phyloP scores from a whole-genome alignment of 23 tunicate genomes.

The Halocynthia roretzi region DNA sequence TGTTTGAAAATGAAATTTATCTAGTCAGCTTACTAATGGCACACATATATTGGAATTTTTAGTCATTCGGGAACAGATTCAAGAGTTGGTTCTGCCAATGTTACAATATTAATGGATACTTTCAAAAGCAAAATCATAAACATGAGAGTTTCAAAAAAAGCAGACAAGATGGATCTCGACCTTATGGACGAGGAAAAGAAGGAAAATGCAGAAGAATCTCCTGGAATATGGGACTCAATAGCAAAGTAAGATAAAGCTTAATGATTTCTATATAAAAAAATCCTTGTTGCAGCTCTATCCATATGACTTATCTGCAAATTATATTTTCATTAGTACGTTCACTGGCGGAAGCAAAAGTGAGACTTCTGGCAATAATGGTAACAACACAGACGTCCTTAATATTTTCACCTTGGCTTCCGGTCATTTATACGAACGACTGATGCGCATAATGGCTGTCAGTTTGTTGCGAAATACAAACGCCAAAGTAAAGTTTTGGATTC shows the following conservation, averaged over 20 bases:
- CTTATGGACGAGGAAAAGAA: slow-evolving; percentile 65
- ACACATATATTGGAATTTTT: slow-evolving; percentile 3
- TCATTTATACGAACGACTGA: slow-evolving; percentile 94
- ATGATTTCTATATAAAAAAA: no score
- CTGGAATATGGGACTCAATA: slow-evolving; percentile 84
- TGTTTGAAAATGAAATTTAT: neutral
- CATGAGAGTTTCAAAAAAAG: slow-evolving; percentile 79
- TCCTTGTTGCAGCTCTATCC: no score
- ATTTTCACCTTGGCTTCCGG: slow-evolving; percentile 99
- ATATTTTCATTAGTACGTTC: slow-evolving; percentile 32
- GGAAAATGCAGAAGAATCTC: slow-evolving; percentile 36
- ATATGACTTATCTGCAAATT: no score
- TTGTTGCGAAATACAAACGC: slow-evolving; percentile 77
- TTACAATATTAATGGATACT: slow-evolving; percentile 76
- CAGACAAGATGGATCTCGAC: slow-evolving; percentile 49
- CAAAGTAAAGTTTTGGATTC: slow-evolving; percentile 95
- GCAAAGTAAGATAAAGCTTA: slow-evolving; percentile 31
- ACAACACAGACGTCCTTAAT: slow-evolving; percentile 73
- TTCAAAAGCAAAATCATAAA: slow-evolving; percentile 76
- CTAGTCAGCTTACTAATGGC: neutral
- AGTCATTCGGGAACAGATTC: slow-evolving; percentile 63
- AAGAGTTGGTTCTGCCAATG: slow-evolving; percentile 26
- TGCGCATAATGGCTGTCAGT: slow-evolving; percentile 97
- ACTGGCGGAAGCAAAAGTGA: slow-evolving; percentile 54
- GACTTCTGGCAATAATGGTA: neutral